phyloP scores from a whole-genome alignment of 2,888 invertebrate genomes.

The Epinotia brunnichana region DNA sequence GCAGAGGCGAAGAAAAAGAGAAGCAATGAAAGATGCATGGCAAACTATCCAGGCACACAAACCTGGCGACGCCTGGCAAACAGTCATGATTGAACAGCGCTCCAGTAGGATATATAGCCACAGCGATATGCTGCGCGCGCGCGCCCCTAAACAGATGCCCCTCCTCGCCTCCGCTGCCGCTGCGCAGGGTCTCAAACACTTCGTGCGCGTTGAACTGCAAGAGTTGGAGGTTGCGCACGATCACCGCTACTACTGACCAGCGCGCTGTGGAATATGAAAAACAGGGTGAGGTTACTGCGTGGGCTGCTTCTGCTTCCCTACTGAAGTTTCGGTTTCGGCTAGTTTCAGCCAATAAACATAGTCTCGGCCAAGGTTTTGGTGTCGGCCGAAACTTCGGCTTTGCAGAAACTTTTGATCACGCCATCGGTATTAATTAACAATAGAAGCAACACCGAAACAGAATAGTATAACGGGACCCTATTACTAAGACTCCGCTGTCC shows the following conservation, averaged over 20 bases:
- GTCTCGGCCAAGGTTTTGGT: too few species aligned
- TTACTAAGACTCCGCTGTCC: too few species aligned
- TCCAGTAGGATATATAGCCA: constrained; percentile 90
- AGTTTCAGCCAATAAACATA: too few species aligned
- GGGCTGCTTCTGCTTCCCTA: too few species aligned
- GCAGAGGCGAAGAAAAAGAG: not conserved
- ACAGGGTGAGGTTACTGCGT: too few species aligned
- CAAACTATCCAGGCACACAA: not conserved
- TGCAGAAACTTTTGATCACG: too few species aligned
- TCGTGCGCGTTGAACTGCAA: constrained; percentile 95
- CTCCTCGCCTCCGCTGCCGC: constrained; percentile 44
- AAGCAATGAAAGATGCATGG: not conserved
- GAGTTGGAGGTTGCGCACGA: constrained; percentile 88
- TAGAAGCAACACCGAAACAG: too few species aligned
- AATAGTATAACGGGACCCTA: too few species aligned
- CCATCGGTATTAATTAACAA: too few species aligned
- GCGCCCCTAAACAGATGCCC: constrained; percentile 80
- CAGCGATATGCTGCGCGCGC: constrained; percentile 85
- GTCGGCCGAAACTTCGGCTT: too few species aligned
- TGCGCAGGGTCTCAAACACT: constrained; percentile 87
- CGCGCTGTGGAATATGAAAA: constrained; percentile 55
- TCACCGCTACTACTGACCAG: constrained; percentile 81
- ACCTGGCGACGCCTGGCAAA: constrained; percentile 90
- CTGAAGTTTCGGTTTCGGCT: too few species aligned
- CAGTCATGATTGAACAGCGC: constrained; percentile 94